phyloP scores from a whole-genome alignment of 2,888 invertebrate genomes.

The Erebia epiphron region DNA sequence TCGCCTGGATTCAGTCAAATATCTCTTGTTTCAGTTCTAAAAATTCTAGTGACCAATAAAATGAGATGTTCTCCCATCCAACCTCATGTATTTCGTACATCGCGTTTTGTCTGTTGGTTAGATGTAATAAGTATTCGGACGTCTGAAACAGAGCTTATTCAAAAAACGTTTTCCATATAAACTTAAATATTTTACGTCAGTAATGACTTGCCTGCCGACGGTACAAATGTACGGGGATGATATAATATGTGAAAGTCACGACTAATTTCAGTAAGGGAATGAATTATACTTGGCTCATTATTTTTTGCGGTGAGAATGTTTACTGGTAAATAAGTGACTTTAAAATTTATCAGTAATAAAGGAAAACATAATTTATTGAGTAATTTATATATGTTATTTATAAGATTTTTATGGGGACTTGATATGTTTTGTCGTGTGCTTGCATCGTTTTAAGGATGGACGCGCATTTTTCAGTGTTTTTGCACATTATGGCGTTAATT shows the following conservation, averaged over 20 bases:
- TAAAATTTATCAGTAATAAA: constrained; percentile 24
- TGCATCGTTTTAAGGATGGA: not conserved
- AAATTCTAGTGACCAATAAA: too few species aligned
- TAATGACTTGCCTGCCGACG: constrained; percentile 11
- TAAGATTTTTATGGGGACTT: constrained; percentile 8
- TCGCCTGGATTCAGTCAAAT: too few species aligned
- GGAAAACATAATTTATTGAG: constrained; percentile 12
- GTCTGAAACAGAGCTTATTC: constrained; percentile 7
- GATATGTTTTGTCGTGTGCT: not conserved
- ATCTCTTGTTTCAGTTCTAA: too few species aligned
- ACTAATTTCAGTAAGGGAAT: constrained; percentile 35
- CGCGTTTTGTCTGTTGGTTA: too few species aligned
- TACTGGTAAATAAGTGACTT: constrained; percentile 23
- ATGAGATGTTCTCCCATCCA: too few species aligned
- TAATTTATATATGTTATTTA: constrained; percentile 11
- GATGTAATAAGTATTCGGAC: not conserved
- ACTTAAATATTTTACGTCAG: constrained; percentile 16
- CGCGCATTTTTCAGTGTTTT: not conserved
- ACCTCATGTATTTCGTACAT: too few species aligned
- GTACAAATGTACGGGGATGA: constrained; percentile 16
- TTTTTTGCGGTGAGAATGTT: constrained; percentile 22
- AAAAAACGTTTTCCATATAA: constrained; percentile 18
- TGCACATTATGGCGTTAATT: not conserved
- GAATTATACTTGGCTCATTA: constrained; percentile 28
- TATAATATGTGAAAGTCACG: constrained; percentile 30